These are phyloP conservation scores for Drosophila bunnanda DNA, from an alignment of 2,888 invertebrate genomes.

Conservation along the genomic window DNA sequence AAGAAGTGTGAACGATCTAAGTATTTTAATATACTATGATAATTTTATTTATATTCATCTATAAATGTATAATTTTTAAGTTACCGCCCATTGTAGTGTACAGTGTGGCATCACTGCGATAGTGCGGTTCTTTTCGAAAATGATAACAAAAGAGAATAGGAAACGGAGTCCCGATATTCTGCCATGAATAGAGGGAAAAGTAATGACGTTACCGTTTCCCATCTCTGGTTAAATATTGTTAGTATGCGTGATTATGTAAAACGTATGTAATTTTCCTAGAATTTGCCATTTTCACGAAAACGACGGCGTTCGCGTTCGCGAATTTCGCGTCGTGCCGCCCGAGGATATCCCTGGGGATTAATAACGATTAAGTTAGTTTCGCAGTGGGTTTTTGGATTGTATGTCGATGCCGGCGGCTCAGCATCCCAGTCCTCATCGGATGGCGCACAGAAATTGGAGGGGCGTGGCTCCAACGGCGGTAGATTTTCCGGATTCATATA, in stretches of 20 bases:
- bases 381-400: constrained; percentile 51
- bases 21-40: background rate
- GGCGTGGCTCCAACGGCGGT: constrained; percentile 41
- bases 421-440: constrained; percentile 45
- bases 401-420: constrained; percentile 28
- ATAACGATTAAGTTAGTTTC: constrained; percentile 50
- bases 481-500: constrained; percentile 51
- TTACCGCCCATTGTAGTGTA: background rate
- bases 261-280: background rate
- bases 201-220: background rate
- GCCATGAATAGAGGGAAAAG: background rate
- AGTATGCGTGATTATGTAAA: background rate
- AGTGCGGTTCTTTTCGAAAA: constrained; percentile 9
- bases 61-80: too few relatives aligned
- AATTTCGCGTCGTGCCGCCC: constrained; percentile 60
- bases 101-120: background rate
- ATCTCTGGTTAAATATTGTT: background rate
- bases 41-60: background rate
- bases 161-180: background rate
- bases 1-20: background rate
- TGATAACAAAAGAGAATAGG: background rate
- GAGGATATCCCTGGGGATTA: constrained; percentile 45
- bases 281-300: constrained; percentile 25
- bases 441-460: background rate
- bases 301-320: constrained; percentile 70